Evolutionary conservation across 2,888 invertebrate species (phyloP), one percentile per base, ranked within the genome.

Genomic region (Amphimallon solstitiale): DNA sequence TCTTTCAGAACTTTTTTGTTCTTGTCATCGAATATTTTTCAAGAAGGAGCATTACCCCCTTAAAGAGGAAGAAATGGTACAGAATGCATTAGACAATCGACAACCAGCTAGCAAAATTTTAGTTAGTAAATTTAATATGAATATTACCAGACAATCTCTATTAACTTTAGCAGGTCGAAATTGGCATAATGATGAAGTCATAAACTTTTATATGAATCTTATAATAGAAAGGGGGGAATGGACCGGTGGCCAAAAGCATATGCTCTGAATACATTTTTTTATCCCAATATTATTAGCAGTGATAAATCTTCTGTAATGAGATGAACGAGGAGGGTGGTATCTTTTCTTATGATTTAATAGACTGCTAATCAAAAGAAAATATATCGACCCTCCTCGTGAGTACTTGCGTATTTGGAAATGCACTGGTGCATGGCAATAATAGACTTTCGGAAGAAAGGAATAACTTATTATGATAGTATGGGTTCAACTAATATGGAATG

Each of bases 341-440:
- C 60, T 98, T 98, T 81, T 83, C 89, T 15, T 88, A 92, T 78
- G 94, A 97, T 73, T 83, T 97, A 38, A 85, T 98, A 67, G 87
- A n/a, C n/a, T n/a, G n/a, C n/a, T n/a, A n/a, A n/a, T n/a, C n/a
- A n/a, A n/a, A n/a, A n/a, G n/a, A n/a, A n/a, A n/a, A n/a, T n/a
- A n/a, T n/a, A n/a, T n/a, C n/a, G n/a, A n/a, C n/a, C n/a, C n/a
- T n/a, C n/a, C n/a, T n/a, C n/a, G n/a, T n/a, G 97, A 1, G 88
- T 98, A 1, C 98, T 98, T 0, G 91, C 99, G n/a, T 98, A 98
- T 83, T 85, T 98, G 60, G 93, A 93, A 6, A 90, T 97, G 73
- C 98, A 99, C 82, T 99, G 98, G 98, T 97, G 97, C 81, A 87
- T 99, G 85, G 91, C 94, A 17, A 89, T 94, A 15, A 88, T 97